phyloP scores from a whole-genome alignment of 2,797 vertebrate species.

The Pseudocheirus occidentalis region DNA sequence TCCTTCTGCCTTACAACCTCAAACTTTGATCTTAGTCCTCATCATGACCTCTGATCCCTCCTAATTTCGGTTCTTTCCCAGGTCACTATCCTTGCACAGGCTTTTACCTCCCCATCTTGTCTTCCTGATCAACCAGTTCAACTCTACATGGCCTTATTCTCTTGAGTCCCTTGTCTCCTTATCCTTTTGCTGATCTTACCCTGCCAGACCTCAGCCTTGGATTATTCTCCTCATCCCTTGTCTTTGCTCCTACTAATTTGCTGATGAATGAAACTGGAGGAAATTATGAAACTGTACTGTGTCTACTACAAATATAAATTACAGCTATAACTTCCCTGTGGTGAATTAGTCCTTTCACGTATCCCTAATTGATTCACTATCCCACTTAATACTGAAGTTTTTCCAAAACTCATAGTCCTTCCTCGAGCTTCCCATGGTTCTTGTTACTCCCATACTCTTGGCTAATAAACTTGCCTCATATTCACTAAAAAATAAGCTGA shows the following conservation, averaged over 20 bases:
- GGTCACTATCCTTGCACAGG: background rate
- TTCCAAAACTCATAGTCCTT: background rate
- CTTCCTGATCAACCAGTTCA: background rate
- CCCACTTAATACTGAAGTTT: background rate
- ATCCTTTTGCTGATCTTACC: background rate
- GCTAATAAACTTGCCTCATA: background rate
- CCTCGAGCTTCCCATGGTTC: background rate
- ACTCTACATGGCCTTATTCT: background rate
- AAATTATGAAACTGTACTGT: background rate
- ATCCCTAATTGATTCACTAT: background rate
- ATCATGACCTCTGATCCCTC: background rate
- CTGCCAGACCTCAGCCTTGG: background rate
- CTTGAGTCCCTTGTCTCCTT: background rate
- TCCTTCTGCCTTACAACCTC: background rate
- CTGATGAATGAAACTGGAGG: background rate
- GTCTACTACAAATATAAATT: background rate
- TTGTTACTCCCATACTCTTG: background rate
- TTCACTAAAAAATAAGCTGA: background rate
- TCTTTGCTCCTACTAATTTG: background rate
- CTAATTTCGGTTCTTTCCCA: background rate
- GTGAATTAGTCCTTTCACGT: background rate
- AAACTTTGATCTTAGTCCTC: background rate
- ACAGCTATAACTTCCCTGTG: background rate
- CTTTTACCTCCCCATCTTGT: background rate
- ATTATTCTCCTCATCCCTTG: background rate